Percentiles rank a stretch among this genome's conserved stretches.
Evolutionary conservation across 2,888 invertebrate genomes (phyloP).

Genomic region (Hydroisotoma schaefferi): DNA sequence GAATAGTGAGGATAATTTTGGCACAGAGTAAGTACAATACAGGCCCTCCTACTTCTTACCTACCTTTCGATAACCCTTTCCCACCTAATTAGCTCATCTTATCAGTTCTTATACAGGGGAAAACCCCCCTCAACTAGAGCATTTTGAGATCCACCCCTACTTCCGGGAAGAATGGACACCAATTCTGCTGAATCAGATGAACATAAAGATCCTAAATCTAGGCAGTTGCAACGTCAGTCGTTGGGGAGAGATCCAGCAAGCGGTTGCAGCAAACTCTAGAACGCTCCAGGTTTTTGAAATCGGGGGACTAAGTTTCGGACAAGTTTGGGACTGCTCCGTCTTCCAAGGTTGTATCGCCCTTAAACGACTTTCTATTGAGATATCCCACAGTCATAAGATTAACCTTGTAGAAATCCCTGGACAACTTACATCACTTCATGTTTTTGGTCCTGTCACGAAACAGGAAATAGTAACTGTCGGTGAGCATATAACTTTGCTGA

Average conservation of each 20-base stretch:
- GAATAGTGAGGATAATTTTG: no score
- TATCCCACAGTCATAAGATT: slow-evolving; percentile 36
- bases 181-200: slow-evolving; percentile 25
- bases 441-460: slow-evolving; percentile 28
- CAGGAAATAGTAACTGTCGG: slow-evolving; percentile 27
- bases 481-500: no score
- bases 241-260: slow-evolving; percentile 34
- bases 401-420: slow-evolving; percentile 24
- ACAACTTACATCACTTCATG: slow-evolving; percentile 21
- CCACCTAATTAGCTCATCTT: no score
- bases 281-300: slow-evolving; percentile 28
- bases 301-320: slow-evolving; percentile 38
- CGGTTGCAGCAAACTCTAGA: slow-evolving; percentile 17
- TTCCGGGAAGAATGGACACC: slow-evolving; percentile 42
- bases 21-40: no score
- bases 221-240: slow-evolving; percentile 38
- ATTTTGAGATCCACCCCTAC: slow-evolving; percentile 36
- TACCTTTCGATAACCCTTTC: no score
- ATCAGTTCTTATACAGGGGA: slow-evolving; percentile 3
- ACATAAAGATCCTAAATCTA: slow-evolving; percentile 22
- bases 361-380: slow-evolving; percentile 21
- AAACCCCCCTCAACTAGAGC: slow-evolving; percentile 27
- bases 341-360: slow-evolving; percentile 30
- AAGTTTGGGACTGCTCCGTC: slow-evolving; percentile 35
- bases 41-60: not conserved